phyloP scores from a whole-genome alignment of 2,113 vertebrate genomes.

The Dissostichus mawsoni region DNA sequence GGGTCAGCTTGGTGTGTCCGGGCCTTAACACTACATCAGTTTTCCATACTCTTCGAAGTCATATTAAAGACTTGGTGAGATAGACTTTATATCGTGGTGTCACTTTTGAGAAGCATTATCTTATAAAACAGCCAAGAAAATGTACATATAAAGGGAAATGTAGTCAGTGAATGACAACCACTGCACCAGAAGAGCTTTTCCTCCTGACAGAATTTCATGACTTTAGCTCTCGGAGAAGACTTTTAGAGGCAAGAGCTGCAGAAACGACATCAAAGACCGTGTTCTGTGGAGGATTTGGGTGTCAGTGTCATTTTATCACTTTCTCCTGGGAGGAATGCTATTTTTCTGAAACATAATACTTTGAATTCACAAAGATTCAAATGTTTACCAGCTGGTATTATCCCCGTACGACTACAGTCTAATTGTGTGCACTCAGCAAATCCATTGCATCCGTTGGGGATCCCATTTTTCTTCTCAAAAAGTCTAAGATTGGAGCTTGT shows the following conservation, averaged over 20 bases:
- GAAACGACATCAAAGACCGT: slow-evolving; percentile 25
- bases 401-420: background rate
- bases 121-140: slow-evolving; percentile 1
- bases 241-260: slow-evolving; percentile 24
- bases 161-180: background rate
- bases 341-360: slow-evolving; percentile 9
- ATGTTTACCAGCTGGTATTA: background rate
- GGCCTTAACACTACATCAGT: too few relatives aligned
- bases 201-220: slow-evolving; percentile 41
- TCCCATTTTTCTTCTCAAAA: too few relatives aligned
- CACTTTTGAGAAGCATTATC: background rate
- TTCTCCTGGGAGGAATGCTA: slow-evolving; percentile 15
- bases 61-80: background rate
- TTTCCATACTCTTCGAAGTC: background rate
- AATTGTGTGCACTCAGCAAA: background rate
- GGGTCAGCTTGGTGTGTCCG: too few relatives aligned
- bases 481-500: too few relatives aligned
- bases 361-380: slow-evolving; percentile 17
- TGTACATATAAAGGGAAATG: background rate
- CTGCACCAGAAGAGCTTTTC: slow-evolving; percentile 1
- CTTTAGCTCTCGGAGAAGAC: slow-evolving; percentile 20
- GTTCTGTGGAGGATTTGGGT: slow-evolving; percentile 17
- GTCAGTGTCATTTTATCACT: slow-evolving; percentile 30
- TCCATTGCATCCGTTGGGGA: background rate
- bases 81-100: slow-evolving; percentile 10